Conservation (phyloP, 2,797 vertebrate species). For the Chrosomus eos region DNA sequence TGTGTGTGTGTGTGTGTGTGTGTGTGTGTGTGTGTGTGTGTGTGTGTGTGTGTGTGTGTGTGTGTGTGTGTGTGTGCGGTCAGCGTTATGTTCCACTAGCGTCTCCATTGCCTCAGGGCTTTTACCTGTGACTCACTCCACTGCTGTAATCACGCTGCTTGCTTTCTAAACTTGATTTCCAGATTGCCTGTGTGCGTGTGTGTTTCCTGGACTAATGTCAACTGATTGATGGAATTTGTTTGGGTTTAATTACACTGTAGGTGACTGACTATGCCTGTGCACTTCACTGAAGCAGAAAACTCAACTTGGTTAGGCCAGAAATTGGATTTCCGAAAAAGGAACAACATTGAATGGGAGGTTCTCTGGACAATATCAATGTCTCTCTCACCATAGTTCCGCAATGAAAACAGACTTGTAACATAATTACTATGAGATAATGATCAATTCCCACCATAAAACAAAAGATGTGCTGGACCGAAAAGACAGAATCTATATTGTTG, state of each 20-base stretch:
- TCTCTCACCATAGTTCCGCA: not conserved
- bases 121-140: conserved; percentile 72
- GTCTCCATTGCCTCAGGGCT: conserved; percentile 65
- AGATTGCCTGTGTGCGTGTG: conserved; percentile 69
- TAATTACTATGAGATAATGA: conserved; percentile 48
- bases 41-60: conserved; percentile 40
- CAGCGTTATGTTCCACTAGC: conserved; percentile 47
- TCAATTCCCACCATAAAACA: conserved; percentile 33
- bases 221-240: conserved; percentile 85
- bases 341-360: conserved; percentile 67
- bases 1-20: too few relatives aligned
- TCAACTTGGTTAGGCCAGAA: conserved; percentile 79
- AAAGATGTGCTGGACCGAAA: conserved; percentile 7
- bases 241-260: conserved; percentile 85
- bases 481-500: conserved; percentile 43
- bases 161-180: conserved; percentile 79
- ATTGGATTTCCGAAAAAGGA: conserved; percentile 80
- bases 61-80: conserved; percentile 42
- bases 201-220: conserved; percentile 67
- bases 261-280: conserved; percentile 77
- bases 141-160: conserved; percentile 77
- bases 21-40: not conserved
- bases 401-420: conserved; percentile 15
- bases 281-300: conserved; percentile 80
- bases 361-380: conserved; percentile 54